Evolutionary conservation across 2,797 vertebrate species (phyloP).

Genomic region (Cyclopterus lumpus): DNA sequence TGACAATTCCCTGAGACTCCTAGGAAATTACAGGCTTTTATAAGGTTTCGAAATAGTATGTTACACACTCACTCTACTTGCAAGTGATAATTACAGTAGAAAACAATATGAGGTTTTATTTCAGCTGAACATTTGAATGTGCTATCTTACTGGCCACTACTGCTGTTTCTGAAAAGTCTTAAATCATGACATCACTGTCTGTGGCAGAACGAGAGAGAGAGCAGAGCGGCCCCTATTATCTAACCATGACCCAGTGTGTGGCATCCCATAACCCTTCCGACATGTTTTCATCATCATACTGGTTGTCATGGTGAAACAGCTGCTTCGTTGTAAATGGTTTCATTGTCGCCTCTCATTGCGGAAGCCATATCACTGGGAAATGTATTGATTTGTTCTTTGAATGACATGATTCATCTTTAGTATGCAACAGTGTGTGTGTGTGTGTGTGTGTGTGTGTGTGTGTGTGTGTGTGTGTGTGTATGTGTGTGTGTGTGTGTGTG

Average conservation of each 20-base stretch:
- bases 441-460: constrained; percentile 3
- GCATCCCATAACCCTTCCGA: constrained; percentile 58
- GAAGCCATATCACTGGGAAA: constrained; percentile 41
- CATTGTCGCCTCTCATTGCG: constrained; percentile 69
- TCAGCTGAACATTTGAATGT: not conserved
- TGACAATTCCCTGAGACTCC: constrained; percentile 14
- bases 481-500: too few species aligned
- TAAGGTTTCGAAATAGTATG: constrained; percentile 10
- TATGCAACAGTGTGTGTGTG: constrained; percentile 37
- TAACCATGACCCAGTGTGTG: constrained; percentile 66
- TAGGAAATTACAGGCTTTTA: constrained; percentile 34
- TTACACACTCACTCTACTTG: constrained; percentile 9
- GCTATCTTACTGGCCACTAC: not conserved
- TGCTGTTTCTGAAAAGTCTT: constrained; percentile 5
- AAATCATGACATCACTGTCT: constrained; percentile 41
- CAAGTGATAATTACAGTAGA: constrained; percentile 1
- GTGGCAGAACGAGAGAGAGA: constrained; percentile 21
- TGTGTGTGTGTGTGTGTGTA: too few species aligned
- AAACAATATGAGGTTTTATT: not conserved
- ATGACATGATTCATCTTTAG: constrained; percentile 53
- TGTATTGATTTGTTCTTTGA: constrained; percentile 63
- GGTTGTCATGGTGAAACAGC: constrained; percentile 84
- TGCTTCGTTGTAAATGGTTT: constrained; percentile 79
- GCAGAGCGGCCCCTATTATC: constrained; percentile 47
- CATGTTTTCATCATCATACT: constrained; percentile 69